Base-by-base conservation (phyloP, 2,797 vertebrate genomes). In the Silurus aristotelis region DNA sequence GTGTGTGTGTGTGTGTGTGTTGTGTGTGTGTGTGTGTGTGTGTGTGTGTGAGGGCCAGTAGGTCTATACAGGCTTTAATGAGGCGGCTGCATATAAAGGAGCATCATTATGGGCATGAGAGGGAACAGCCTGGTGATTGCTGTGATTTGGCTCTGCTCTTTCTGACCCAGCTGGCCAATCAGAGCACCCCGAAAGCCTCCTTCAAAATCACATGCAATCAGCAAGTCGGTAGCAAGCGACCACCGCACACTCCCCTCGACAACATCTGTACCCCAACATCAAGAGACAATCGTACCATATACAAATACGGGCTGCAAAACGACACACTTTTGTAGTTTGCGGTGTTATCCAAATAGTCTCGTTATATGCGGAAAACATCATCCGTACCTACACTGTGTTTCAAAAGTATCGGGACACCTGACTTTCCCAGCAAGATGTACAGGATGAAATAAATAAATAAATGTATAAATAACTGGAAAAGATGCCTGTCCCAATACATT, bases 61-160 rank as follows among this genome's bases (percentile, higher is more conserved):
- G 82, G 87, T 87, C 77, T 90, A 90, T 93, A 93, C 94, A 94
- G 93, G 92, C 92, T 91, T 82, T 89, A 90, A 90, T 89, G 88
- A 90, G 86, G 70, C 48, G 83, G 90, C 90, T 93, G 90, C 86
- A 95, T 92, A 94, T 94, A 93, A 95, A 95, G 94, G 93, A 90
- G 93, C 92, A 91, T 93, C 94, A 95, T 95, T 95, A 95, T 92
- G 86, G 92, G 88, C 87, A 85, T 89, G 89, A 93, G 91, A 93
- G 92, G 90, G 90, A 92, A 93, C 89, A 93, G 93, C 91, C 90
- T 89, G 89, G 92, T 95, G 95, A 95, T 95, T 95, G 93, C 92
- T 89, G 91, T 93, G 93, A 95, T 94, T 94, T 93, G 92, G 92
- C 90, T 89, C 89, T 87, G 90, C 90, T 93, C 92, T 90, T 90